A percentile compares a stretch with the other conserved stretches of the same genome.
These are phyloP conservation scores for Leuctra nigra DNA, from an alignment of 2,888 invertebrate genomes.

Conservation along the genomic window DNA sequence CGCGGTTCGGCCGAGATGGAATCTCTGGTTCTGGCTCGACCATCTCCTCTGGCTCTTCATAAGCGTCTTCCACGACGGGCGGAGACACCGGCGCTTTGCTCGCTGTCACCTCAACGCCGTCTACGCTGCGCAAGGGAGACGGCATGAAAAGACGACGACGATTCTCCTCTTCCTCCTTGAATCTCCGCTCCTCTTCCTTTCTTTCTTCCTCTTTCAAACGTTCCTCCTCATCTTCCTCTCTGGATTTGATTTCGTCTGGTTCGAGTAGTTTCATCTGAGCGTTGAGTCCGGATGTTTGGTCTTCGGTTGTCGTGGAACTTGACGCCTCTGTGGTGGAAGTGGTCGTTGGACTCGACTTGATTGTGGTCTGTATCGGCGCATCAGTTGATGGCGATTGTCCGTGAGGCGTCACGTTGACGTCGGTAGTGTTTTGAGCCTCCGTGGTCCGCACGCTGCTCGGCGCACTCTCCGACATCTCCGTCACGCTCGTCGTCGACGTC, in stretches of 20 bases:
- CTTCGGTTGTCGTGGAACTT: constrained; percentile 3
- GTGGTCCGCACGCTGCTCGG: background rate
- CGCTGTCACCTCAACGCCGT: background rate
- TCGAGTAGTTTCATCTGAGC: background rate
- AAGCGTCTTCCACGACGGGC: constrained; percentile 6
- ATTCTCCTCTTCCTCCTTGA: constrained; percentile 14
- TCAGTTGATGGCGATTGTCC: background rate
- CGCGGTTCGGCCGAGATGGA: constrained; percentile 42
- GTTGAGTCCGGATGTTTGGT: constrained; percentile 10
- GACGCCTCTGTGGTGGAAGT: background rate
- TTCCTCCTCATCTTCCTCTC: constrained; percentile 2
- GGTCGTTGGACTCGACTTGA: background rate
- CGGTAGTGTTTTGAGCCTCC: background rate
- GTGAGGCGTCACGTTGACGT: constrained; percentile 2
- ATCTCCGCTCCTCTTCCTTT: constrained; percentile 5
- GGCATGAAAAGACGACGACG: constrained; percentile 24
- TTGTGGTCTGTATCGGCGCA: background rate
- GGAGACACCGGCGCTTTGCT: constrained; percentile 3
- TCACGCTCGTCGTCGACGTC: background rate
- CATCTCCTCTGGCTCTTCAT: constrained; percentile 22
- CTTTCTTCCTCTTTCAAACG: constrained; percentile 15
- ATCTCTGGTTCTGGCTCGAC: constrained; percentile 35
- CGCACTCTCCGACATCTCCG: background rate
- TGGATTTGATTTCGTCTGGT: constrained; percentile 2
- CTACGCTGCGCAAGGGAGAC: constrained; percentile 17